Conservation (phyloP, 2,113 vertebrate genomes). For the Loxodonta africana region DNA sequence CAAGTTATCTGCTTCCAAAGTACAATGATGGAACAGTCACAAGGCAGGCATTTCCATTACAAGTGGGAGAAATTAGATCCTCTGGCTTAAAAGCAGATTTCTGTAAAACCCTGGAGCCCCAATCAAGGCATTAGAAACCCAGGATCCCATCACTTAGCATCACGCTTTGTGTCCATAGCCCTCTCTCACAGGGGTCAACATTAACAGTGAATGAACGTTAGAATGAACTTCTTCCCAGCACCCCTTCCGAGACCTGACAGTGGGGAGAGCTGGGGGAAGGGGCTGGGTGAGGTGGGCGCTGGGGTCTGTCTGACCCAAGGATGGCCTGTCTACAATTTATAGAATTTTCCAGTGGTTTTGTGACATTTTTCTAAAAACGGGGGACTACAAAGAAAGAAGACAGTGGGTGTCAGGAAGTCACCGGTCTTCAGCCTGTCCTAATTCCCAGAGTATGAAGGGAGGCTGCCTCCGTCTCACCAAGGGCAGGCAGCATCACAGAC, state of each 20-base stretch:
- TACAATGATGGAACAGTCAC: neutral
- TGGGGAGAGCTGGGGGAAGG: neutral
- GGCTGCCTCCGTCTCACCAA: neutral
- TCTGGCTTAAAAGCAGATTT: neutral
- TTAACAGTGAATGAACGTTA: neutral
- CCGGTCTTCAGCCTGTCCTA: accelerated
- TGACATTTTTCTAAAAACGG: constrained; percentile 28
- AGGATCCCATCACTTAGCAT: neutral
- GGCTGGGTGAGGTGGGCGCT: accelerated
- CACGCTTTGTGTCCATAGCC: neutral
- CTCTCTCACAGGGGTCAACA: neutral
- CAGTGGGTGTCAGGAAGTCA: neutral
- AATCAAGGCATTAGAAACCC: neutral
- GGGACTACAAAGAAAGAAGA: neutral
- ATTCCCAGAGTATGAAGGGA: accelerated
- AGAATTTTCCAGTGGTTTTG: neutral
- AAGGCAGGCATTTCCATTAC: neutral
- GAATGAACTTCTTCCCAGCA: accelerated
- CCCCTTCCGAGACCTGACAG: accelerated
- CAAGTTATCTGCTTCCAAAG: neutral
- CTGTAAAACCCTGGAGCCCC: neutral
- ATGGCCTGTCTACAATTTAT: neutral
- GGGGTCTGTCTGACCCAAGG: neutral
- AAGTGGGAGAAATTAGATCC: neutral
- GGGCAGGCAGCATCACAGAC: neutral